Evolutionary conservation across 2,888 invertebrate species (phyloP), one percentile per base, ranked within the genome.

Genomic region (Spatulosminthurus flaviceps): DNA sequence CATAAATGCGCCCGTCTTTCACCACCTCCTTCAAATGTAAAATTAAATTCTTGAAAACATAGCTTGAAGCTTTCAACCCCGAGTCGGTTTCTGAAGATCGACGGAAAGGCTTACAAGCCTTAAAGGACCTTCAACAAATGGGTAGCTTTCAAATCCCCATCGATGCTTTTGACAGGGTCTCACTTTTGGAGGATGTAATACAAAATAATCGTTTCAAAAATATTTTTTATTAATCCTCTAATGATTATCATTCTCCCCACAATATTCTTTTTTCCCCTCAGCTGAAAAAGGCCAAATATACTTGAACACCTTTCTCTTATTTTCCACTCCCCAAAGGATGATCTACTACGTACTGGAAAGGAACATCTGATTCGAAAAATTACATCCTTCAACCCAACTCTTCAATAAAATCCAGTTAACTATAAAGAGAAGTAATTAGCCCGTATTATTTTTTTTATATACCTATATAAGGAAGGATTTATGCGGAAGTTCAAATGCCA

Each of bases 171-270:
- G 72, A 43, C 19, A 19, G 72, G 7, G 21, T 11, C 4, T 16
- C 42, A 26, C 72, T 72, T 72, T 22, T 72, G 9, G 72, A 43
- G 13, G 72, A 72, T 43, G 72, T 72, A 26, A 70, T n/a, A n/a
- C n/a, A 70, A 24, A 26, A 26, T 43, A 5, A 24, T n/a, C 1
- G 21, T 43, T 5, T 72, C 16, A 21, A 42, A 28, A 11, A 26
- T 43, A 7, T 51, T 51, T 51, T 24, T 11, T n/a, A 51, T 51
- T 51, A 67, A 67, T 67, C 11, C 4, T 61, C 11, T 21, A 61
- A 61, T 61, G 7, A 61, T 24, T 61, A 21, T n/a, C n/a, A 21
- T 21, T 61, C 2, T 7, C 11, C 2, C 2, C 61, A 61, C 2
- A 34, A 34, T 29, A 13, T 28, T 26, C 11, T 71, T 26, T 22